Conservation (phyloP, 2,888 invertebrate genomes). For the Meteorus cinctellus region DNA sequence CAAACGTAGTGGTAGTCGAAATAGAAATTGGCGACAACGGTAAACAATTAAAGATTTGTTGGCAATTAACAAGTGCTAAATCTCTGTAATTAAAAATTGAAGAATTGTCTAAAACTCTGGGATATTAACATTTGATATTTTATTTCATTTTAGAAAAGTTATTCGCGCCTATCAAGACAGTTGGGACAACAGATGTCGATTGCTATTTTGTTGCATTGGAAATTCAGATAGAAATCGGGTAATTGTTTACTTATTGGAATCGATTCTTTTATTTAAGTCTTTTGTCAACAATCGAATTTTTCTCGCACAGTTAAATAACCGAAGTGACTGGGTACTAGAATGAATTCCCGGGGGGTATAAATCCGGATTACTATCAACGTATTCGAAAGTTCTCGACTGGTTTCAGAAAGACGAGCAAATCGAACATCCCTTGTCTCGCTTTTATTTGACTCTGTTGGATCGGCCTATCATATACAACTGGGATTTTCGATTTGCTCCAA, state of each 20-base stretch:
- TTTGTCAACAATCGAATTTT: no score
- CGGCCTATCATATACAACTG: no score
- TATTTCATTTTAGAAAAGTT: slow-evolving; percentile 80
- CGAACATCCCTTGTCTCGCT: no score
- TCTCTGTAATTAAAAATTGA: no score
- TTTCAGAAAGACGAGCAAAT: no score
- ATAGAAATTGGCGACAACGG: slow-evolving; percentile 90
- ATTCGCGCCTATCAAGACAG: slow-evolving; percentile 90
- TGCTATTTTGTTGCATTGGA: slow-evolving; percentile 88
- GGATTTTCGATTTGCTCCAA: no score
- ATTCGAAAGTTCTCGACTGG: no score
- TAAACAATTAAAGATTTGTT: slow-evolving; percentile 61
- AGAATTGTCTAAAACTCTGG: background rate
- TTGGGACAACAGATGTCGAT: slow-evolving; percentile 88
- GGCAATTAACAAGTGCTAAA: background rate
- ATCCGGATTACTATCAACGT: no score
- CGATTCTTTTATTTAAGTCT: slow-evolving; percentile 12
- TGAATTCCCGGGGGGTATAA: no score
- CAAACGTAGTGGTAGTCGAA: slow-evolving; percentile 83
- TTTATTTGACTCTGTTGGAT: no score
- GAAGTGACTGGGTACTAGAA: no score
- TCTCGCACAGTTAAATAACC: no score
- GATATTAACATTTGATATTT: slow-evolving; percentile 13
- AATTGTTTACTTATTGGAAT: slow-evolving; percentile 55
- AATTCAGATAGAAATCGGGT: slow-evolving; percentile 83